A percentile compares a stretch with the other conserved stretches of the same genome.
These are phyloP conservation scores for Zele albiditarsus DNA, from an alignment of 2,888 invertebrate genomes.

Conservation along the genomic window DNA sequence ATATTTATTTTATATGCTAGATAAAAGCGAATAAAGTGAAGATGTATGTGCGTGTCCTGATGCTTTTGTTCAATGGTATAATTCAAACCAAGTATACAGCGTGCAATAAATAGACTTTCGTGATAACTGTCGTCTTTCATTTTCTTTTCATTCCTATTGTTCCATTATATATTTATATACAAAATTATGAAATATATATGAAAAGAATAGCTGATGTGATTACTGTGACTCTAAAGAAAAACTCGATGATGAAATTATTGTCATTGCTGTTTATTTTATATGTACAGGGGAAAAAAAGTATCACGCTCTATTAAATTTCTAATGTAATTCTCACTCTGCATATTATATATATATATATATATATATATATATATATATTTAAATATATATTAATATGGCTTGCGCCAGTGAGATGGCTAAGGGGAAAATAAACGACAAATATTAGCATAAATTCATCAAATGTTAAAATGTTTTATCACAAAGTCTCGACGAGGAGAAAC, in stretches of 20 bases:
- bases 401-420: neutral
- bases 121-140: neutral
- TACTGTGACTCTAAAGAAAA: neutral
- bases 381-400: neutral
- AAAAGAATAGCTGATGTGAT: neutral
- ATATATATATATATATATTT: too few relatives aligned
- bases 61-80: neutral
- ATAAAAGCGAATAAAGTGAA: neutral
- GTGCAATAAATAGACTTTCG: neutral
- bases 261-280: neutral
- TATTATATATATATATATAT: neutral
- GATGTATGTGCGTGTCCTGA: neutral
- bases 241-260: neutral
- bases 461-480: neutral
- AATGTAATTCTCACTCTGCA: neutral
- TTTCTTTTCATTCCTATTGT: neutral
- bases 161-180: neutral
- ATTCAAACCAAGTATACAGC: neutral
- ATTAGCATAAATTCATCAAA: slow-evolving; percentile 1
- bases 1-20: neutral
- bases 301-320: neutral
- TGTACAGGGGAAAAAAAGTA: neutral
- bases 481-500: neutral
- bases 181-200: neutral
- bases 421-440: neutral